A percentile compares a stretch with the other conserved stretches of the same genome.
Conservation (phyloP, 2,797 vertebrate genomes). For the Momotus momota region DNA sequence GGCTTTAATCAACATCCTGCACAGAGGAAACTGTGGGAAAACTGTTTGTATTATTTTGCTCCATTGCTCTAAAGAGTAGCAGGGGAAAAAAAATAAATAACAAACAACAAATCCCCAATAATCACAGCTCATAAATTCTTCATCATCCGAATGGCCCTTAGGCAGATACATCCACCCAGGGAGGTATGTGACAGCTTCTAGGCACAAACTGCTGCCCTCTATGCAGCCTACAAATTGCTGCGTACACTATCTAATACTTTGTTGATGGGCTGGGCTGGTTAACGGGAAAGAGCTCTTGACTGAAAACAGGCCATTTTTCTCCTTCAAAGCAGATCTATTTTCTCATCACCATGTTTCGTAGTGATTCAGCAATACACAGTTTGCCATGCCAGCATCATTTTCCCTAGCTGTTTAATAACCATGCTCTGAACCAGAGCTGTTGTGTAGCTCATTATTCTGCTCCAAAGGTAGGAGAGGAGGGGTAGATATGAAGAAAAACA, state of each 20-base stretch:
- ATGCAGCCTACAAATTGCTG: constrained; percentile 23
- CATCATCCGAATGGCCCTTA: background rate
- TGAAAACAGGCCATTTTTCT: constrained; percentile 46
- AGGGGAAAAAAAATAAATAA: background rate
- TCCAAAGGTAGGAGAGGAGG: constrained; percentile 50
- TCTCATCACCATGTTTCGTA: constrained; percentile 26
- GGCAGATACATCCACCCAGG: background rate
- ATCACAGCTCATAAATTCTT: constrained; percentile 44
- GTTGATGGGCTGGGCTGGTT: constrained; percentile 33
- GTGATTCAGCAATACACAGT: constrained; percentile 31
- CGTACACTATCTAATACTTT: background rate
- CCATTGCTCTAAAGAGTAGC: background rate
- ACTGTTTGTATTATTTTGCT: background rate
- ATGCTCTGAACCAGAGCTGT: constrained; percentile 16
- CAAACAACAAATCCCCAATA: constrained; percentile 15
- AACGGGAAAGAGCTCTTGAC: constrained; percentile 38
- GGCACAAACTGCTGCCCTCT: constrained; percentile 35
- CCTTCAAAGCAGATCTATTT: constrained; percentile 54
- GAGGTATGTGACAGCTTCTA: constrained; percentile 23
- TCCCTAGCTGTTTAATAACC: constrained; percentile 63
- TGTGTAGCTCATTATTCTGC: constrained; percentile 50
- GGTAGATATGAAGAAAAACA: constrained; percentile 33
- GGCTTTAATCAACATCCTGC: background rate
- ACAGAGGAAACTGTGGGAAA: background rate
- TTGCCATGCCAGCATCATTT: constrained; percentile 46